Evolutionary conservation across 2,888 invertebrate species (phyloP).

Genomic region (Entomobrya multifasciata): DNA sequence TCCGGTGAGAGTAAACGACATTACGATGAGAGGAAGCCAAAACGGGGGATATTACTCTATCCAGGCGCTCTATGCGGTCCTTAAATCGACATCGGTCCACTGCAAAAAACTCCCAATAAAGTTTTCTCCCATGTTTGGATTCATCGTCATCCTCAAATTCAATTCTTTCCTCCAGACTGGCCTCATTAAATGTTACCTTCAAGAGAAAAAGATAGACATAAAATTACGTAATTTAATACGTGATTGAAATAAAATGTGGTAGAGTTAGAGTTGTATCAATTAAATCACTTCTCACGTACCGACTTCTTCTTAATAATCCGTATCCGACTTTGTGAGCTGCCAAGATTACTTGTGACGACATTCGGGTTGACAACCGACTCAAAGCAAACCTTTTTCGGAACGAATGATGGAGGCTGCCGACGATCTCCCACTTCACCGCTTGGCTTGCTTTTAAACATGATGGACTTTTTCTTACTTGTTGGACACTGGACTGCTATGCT

Average conservation of each 20-base stretch:
- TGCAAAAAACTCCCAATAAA: constrained; percentile 79
- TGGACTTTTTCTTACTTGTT: no score
- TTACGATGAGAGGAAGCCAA: constrained; percentile 75
- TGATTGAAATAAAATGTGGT: no score
- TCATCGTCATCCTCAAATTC: constrained; percentile 77
- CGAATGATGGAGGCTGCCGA: constrained; percentile 13
- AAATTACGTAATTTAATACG: no score
- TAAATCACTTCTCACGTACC: not conserved
- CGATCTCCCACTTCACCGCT: not conserved
- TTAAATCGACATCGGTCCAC: constrained; percentile 78
- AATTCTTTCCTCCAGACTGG: constrained; percentile 68
- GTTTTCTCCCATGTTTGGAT: constrained; percentile 67
- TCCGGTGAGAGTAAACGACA: constrained; percentile 45
- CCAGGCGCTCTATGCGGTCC: constrained; percentile 75
- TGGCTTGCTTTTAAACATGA: not conserved
- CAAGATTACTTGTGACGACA: no score
- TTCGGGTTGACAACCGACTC: not conserved
- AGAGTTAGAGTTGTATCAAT: no score
- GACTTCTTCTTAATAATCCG: not conserved
- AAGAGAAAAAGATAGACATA: not conserved
- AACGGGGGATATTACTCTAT: constrained; percentile 74
- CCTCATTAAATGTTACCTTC: constrained; percentile 76
- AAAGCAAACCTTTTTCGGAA: not conserved
- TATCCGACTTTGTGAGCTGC: not conserved
- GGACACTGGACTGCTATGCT: no score